Evolutionary conservation across 2,113 vertebrate genomes (phyloP).

Genomic region (Pterocles burchelli): DNA sequence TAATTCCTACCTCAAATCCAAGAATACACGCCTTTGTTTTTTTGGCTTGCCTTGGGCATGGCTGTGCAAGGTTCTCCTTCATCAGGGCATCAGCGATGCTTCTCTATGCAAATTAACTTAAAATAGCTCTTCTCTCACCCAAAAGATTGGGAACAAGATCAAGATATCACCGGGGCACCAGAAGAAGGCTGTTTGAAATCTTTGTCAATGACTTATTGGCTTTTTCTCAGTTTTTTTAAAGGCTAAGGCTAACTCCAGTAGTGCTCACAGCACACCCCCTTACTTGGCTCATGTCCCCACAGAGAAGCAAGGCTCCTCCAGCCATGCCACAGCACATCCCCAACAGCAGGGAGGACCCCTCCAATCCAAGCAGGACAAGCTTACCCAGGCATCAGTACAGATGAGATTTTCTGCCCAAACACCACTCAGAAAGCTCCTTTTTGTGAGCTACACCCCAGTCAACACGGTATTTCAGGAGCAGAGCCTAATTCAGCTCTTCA

Average conservation of each 20-base stretch:
- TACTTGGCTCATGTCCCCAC: rapidly evolving
- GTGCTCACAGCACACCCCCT: neutral
- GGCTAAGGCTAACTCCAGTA: neutral
- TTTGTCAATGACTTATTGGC: neutral
- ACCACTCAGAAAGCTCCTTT: neutral
- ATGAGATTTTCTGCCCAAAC: neutral
- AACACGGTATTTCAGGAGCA: neutral
- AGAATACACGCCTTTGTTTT: constrained; percentile 25
- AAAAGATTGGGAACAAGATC: neutral
- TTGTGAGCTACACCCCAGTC: neutral
- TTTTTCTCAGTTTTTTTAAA: neutral
- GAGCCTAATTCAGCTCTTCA: neutral
- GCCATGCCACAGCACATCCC: neutral
- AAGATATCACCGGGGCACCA: neutral
- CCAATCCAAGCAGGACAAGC: neutral
- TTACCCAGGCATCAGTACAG: neutral
- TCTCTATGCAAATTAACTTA: neutral
- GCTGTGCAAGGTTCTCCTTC: neutral
- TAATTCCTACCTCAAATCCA: constrained; percentile 47
- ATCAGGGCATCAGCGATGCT: neutral
- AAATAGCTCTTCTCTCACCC: neutral
- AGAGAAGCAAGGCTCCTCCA: neutral
- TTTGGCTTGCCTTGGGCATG: neutral
- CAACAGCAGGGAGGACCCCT: neutral
- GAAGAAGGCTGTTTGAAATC: neutral